Base-by-base conservation (phyloP, 1,140 invertebrate genomes). In the Drosophila rufa region DNA sequence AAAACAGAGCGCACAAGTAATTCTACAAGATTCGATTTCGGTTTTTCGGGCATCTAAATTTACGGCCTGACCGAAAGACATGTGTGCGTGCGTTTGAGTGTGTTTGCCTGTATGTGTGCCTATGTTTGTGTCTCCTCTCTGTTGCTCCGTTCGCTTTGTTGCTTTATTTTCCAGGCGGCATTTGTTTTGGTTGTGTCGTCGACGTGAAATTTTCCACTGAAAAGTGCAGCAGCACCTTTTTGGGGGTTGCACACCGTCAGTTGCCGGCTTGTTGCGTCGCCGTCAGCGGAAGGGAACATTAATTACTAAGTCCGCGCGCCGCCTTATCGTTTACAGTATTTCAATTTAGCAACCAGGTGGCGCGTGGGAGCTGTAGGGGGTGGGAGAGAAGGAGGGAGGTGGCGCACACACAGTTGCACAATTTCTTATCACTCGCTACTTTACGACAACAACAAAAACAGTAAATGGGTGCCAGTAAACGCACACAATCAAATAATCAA, bases 391-490 rank as follows among this genome's bases (percentile, higher is more conserved):
- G 33, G 27, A n/a, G 27, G 43, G 27, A 6, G 45, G n/a, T 19
- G 53, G 45, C 25, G 45, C 25, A 12, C 47, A 75, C 36, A 74
- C 73, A 60, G 73, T 77, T 76, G 73, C 75, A 76, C 64, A 77
- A 77, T 77, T 77, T 50, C 74, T 77, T 77, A 77, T 77, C 75
- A 60, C 75, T 68, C 38, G 75, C 64, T 77, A 77, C 75, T 77
- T 56, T 68, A 56, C 38, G 56, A 55, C 62, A 77, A 76, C 45
- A 68, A 77, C 45, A 75, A 25, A 25, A 25, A 59, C 50, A 73
- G 66, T 60, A 66, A 19, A n/a, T 22, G 22, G 6, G 53, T 15
- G 33, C 53, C 15, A 46, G 33, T 36, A 48, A 15, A 33, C 59
- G 30, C 12, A 42, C 60, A 57, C 50, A 64, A 40, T 40, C 53